Percentiles rank a stretch among this genome's conserved stretches.
phyloP scores from a whole-genome alignment of 1,140 invertebrate genomes.

The Hypsibius dujardini region DNA sequence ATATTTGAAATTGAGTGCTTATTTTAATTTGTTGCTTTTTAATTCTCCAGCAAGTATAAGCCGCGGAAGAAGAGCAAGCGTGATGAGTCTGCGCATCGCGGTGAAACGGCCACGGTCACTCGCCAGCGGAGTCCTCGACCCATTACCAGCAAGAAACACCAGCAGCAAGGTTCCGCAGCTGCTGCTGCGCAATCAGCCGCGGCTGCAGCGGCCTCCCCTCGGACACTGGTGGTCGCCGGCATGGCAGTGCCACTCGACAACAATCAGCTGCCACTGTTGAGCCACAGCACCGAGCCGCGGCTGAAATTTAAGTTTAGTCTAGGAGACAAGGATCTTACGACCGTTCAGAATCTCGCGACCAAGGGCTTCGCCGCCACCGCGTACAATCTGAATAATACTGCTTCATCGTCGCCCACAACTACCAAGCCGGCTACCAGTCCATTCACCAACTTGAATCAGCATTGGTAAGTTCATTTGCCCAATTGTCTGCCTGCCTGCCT shows the following conservation, averaged over 20 bases:
- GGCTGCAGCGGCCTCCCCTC: too few relatives aligned
- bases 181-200: too few relatives aligned
- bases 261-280: neutral
- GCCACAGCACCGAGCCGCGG: neutral
- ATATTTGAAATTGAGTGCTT: too few relatives aligned
- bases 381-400: neutral
- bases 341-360: neutral
- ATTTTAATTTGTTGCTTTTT: too few relatives aligned
- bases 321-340: neutral
- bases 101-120: neutral
- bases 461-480: neutral
- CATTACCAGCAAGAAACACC: neutral
- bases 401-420: neutral
- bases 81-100: neutral
- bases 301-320: slow-evolving; percentile 13
- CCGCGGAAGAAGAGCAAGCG: slow-evolving; percentile 8
- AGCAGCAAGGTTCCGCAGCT: too few relatives aligned
- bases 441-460: neutral
- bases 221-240: too few relatives aligned
- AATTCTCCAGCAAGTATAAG: neutral
- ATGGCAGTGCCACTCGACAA: too few relatives aligned
- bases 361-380: slow-evolving; percentile 17
- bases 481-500: too few relatives aligned
- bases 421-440: neutral
- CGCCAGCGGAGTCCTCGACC: neutral